Evolutionary conservation across 2,113 vertebrate species (phyloP).

Genomic region (Peromyscus leucopus): DNA sequence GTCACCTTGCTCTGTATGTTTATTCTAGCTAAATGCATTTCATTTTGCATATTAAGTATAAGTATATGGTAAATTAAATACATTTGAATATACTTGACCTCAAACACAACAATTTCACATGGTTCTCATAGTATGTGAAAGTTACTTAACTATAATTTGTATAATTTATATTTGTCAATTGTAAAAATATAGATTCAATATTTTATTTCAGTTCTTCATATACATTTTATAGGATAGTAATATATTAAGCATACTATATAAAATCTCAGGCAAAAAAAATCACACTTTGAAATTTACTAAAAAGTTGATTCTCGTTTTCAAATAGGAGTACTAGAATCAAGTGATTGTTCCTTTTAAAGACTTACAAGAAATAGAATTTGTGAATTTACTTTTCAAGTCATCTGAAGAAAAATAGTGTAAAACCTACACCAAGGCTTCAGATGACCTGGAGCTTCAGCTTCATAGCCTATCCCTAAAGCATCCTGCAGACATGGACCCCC

Average conservation of each 20-base stretch:
- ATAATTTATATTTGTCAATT: not conserved
- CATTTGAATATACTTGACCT: not conserved
- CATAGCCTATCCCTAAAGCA: no score
- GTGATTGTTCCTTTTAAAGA: not conserved
- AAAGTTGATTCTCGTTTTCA: slow-evolving; percentile 6
- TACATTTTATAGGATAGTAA: not conserved
- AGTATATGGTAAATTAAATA: not conserved
- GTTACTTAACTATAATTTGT: not conserved
- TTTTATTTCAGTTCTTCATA: not conserved
- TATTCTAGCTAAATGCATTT: not conserved
- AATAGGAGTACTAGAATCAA: not conserved
- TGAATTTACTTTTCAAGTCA: not conserved
- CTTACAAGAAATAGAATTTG: not conserved
- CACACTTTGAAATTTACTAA: slow-evolving; percentile 40
- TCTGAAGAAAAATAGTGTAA: not conserved
- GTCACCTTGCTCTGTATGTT: not conserved
- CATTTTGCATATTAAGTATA: not conserved
- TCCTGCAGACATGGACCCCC: no score
- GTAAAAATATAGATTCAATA: not conserved
- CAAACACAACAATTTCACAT: not conserved
- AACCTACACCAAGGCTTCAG: not conserved
- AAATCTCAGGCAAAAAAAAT: not conserved
- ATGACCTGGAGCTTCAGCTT: not conserved
- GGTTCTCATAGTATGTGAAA: not conserved
- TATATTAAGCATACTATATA: not conserved